Percentiles rank a stretch among this genome's conserved stretches.
Conservation (phyloP, 2,797 vertebrate species). For the Rhodeus uyekii region DNA sequence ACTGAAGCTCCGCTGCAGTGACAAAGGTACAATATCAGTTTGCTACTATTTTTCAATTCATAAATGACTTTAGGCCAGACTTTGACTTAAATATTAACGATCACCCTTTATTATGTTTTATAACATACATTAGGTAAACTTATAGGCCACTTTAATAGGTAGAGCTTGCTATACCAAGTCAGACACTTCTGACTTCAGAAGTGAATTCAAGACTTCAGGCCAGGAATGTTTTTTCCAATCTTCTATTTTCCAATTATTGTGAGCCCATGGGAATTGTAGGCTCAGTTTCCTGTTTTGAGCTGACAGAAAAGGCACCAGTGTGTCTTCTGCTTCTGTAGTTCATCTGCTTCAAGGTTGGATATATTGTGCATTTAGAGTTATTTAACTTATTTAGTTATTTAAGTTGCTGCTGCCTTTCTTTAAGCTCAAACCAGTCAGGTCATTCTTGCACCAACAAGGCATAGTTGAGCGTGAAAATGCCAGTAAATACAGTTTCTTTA, state of each 20-base stretch:
- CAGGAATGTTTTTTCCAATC: not conserved
- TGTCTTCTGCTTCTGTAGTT: not conserved
- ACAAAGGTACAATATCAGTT: constrained; percentile 73
- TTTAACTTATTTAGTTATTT: not conserved
- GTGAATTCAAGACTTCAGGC: not conserved
- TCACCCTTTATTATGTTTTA: not conserved
- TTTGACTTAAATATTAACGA: not conserved
- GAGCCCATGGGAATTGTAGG: not conserved
- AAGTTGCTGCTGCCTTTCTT: not conserved
- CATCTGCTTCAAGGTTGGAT: not conserved
- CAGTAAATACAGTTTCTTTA: not conserved
- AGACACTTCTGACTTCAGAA: too few relatives aligned
- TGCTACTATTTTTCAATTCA: not conserved
- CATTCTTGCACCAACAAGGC: constrained; percentile 47
- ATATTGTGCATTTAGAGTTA: not conserved
- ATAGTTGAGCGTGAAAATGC: not conserved
- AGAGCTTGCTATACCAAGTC: not conserved
- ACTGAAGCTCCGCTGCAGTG: constrained; percentile 74
- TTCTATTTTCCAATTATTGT: not conserved
- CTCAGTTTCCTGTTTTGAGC: not conserved
- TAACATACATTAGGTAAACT: not conserved
- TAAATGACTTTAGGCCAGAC: not conserved
- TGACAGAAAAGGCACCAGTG: not conserved
- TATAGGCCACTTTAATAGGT: not conserved
- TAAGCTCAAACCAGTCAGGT: constrained; percentile 9